Conservation (phyloP, 1,140 invertebrate species). For the Drosophila nikananu region DNA sequence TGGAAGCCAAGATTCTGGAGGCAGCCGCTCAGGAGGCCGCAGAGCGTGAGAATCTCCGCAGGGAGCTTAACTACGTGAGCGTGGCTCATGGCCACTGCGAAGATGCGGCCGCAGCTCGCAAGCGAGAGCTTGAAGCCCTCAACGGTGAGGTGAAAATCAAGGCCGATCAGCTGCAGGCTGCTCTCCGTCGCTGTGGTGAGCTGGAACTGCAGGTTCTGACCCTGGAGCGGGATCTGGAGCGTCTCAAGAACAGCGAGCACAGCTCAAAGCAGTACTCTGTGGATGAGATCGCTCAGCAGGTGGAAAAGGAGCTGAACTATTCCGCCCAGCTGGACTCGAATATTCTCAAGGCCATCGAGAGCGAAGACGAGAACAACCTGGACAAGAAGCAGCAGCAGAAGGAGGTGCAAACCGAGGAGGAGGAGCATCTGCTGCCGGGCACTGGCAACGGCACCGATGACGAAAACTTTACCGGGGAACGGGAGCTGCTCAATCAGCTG, state of each 20-base stretch:
- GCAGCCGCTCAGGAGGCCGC: conserved; percentile 59
- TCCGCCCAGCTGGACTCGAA: conserved; percentile 87
- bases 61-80: conserved; percentile 59
- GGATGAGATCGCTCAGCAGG: conserved; percentile 87
- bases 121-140: conserved; percentile 60
- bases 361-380: conserved; percentile 86
- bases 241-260: conserved; percentile 65
- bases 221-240: conserved; percentile 71
- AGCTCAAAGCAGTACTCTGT: conserved; percentile 85
- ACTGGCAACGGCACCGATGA: conserved; percentile 74
- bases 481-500: conserved; percentile 77
- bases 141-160: conserved; percentile 68
- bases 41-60: conserved; percentile 68
- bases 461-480: conserved; percentile 78
- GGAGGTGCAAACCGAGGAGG: conserved; percentile 64
- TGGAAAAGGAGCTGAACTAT: conserved; percentile 87
- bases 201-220: conserved; percentile 56
- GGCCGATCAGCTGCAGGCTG: conserved; percentile 55
- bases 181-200: conserved; percentile 44
- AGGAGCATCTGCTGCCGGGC: conserved; percentile 21
- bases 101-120: conserved; percentile 57
- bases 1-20: conserved; percentile 64
- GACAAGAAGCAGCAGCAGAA: conserved; percentile 85
- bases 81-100: conserved; percentile 68
- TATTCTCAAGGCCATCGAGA: conserved; percentile 87